These are phyloP conservation scores for Aphidoletes aphidimyza DNA, from an alignment of 2,888 invertebrate species.

Conservation along the genomic window DNA sequence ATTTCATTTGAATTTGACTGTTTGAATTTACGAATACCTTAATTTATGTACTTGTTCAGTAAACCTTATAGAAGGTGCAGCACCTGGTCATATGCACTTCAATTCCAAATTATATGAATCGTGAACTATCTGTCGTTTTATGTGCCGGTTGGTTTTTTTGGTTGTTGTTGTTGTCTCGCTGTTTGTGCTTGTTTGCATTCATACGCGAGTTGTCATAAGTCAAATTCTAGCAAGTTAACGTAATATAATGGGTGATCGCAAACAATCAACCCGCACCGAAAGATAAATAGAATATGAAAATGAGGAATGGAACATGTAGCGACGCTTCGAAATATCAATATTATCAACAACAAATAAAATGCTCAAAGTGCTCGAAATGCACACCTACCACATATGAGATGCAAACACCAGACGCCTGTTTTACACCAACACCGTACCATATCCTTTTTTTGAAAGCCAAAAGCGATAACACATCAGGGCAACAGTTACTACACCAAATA, in stretches of 20 bases:
- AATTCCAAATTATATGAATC: conserved; percentile 47
- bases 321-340: conserved; percentile 9
- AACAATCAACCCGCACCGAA: conserved; percentile 47
- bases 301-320: background rate
- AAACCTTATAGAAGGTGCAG: conserved; percentile 48
- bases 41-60: conserved; percentile 54
- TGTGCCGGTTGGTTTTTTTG: background rate
- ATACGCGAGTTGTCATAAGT: conserved; percentile 43
- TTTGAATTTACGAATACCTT: background rate
- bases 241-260: background rate
- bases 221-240: conserved; percentile 14
- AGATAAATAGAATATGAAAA: too few relatives aligned
- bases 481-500: too few relatives aligned
- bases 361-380: background rate
- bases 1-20: conserved; percentile 5
- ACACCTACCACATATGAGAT: conserved; percentile 34
- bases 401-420: too few relatives aligned
- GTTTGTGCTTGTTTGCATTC: too few relatives aligned
- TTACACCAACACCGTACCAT: conserved; percentile 29
- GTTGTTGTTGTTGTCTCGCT: background rate
- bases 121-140: conserved; percentile 40
- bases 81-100: conserved; percentile 34
- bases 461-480: conserved; percentile 10
- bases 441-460: conserved; percentile 24
- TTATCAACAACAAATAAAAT: background rate